Evolutionary conservation across 2,797 vertebrate species (phyloP), one percentile per base, ranked within the genome.

Genomic region (Micromesistius poutassou): DNA sequence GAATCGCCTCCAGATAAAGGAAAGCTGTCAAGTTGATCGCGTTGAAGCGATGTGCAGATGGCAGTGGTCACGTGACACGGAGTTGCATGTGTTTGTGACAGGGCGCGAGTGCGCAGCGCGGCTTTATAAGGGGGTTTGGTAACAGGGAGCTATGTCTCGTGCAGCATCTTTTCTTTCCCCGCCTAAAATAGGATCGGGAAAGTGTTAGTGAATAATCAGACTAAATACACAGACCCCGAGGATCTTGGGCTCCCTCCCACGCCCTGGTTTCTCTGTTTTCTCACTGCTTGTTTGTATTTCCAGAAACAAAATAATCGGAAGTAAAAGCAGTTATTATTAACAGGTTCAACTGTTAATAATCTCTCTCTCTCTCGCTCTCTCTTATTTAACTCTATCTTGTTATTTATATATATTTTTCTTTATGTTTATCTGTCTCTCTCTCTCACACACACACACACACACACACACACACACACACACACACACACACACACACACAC

Each of bases 111-210:
- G n/a, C 6, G 62, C 55, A 19, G 3, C 1, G 14, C 19, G 19
- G 62, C 79, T 72, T 89, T 81, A 74, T 66, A 72, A 78, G 78
- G 68, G 36, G 12, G 10, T 70, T 36, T 36, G 75, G 30, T 80
- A 80, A 78, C 84, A 84, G 73, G 76, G 71, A 2, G 38, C 79
- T 78, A 76, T 72, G 7, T 74, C 75, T 2, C 40, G 28, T 6
- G 30, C 14, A 19, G 1, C 35, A 22, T 70, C 6, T 22, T 8
- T 4, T 5, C 31, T 2, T 30, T 19, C n/a, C 2, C 28, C 14
- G 8, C 46, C 50, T 36, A 72, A 71, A 81, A 74, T 30, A 71
- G 68, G n/a, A 84, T 76, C n/a, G 38, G 36, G 55, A 42, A 76
- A 81, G 73, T 80, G 70, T 75, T 25, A 62, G 22, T 62, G 50